These are phyloP conservation scores for Temnopleurus reevesii DNA, from an alignment of 53 echinoderm and acorn worm genomes.

Conservation along the genomic window DNA sequence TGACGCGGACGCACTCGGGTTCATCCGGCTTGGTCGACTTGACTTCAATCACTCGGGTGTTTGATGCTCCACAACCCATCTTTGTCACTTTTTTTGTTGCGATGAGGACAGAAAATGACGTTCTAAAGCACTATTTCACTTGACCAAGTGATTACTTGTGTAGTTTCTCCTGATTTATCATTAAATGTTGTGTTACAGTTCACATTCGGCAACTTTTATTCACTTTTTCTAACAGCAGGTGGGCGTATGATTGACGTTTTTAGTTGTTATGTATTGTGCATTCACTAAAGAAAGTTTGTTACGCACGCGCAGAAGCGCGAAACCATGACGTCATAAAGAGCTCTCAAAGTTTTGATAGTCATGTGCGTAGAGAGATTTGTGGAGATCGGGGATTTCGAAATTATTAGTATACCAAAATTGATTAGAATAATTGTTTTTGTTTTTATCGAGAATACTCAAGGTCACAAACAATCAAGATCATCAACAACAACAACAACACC, in stretches of 20 bases:
- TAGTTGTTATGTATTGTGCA: background rate
- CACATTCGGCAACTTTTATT: too few species aligned
- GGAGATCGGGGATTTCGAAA: too few species aligned
- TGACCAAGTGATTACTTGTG: too few species aligned
- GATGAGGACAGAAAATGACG: background rate
- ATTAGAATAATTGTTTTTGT: too few species aligned
- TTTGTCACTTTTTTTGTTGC: background rate
- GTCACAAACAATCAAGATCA: too few species aligned
- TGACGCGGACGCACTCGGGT: slow-evolving; percentile 28
- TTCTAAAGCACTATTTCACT: too few species aligned
- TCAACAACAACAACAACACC: too few species aligned
- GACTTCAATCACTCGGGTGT: slow-evolving; percentile 6
- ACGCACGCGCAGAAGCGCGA: background rate
- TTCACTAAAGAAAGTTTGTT: background rate
- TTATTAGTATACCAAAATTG: too few species aligned
- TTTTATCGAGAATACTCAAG: too few species aligned
- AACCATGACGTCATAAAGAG: background rate
- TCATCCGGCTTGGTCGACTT: background rate
- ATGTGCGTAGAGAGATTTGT: too few species aligned
- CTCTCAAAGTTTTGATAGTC: too few species aligned
- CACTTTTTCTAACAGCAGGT: background rate
- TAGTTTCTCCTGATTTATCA: too few species aligned
- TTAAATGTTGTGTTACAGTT: background rate
- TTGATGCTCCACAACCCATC: slow-evolving; percentile 31
- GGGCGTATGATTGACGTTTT: background rate